A percentile compares a stretch with the other conserved stretches of the same genome.
These are phyloP conservation scores for Pyrochroa serraticornis DNA, from an alignment of 2,888 invertebrate species.

Conservation along the genomic window DNA sequence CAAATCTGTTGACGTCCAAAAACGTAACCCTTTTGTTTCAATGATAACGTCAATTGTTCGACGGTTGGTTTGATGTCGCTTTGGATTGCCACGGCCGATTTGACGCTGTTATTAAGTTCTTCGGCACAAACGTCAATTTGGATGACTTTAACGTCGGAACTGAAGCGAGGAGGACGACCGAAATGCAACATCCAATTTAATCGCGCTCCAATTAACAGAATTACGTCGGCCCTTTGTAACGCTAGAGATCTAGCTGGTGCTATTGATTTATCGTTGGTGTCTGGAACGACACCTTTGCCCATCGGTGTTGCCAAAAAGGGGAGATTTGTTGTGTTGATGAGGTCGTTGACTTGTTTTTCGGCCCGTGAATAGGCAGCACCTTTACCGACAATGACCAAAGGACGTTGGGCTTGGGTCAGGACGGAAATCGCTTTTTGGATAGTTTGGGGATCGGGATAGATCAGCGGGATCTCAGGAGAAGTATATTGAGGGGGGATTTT, in stretches of 20 bases:
- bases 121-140: constrained; percentile 90
- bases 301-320: constrained; percentile 96
- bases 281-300: constrained; percentile 85
- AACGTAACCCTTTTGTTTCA: constrained; percentile 65
- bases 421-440: constrained; percentile 75
- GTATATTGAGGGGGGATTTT: constrained; percentile 58
- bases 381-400: constrained; percentile 90
- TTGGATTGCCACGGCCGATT: constrained; percentile 79
- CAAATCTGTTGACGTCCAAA: constrained; percentile 67
- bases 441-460: constrained; percentile 72
- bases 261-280: constrained; percentile 75
- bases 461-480: constrained; percentile 67
- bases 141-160: constrained; percentile 82
- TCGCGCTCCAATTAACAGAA: constrained; percentile 79
- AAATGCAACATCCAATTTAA: constrained; percentile 99
- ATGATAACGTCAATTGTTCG: constrained; percentile 65
- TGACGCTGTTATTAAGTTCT: constrained; percentile 90
- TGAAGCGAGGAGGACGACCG: constrained; percentile 85
- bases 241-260: constrained; percentile 82
- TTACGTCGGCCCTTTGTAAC: constrained; percentile 85
- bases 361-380: constrained; percentile 70
- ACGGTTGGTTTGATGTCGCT: constrained; percentile 82
- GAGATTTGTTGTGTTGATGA: constrained; percentile 74
- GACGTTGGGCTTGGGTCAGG: constrained; percentile 75
- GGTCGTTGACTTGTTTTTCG: constrained; percentile 71